Evolutionary conservation across 2,113 vertebrate species (phyloP), one percentile per base, ranked within the genome.

Genomic region (Epinephelus lanceolatus): DNA sequence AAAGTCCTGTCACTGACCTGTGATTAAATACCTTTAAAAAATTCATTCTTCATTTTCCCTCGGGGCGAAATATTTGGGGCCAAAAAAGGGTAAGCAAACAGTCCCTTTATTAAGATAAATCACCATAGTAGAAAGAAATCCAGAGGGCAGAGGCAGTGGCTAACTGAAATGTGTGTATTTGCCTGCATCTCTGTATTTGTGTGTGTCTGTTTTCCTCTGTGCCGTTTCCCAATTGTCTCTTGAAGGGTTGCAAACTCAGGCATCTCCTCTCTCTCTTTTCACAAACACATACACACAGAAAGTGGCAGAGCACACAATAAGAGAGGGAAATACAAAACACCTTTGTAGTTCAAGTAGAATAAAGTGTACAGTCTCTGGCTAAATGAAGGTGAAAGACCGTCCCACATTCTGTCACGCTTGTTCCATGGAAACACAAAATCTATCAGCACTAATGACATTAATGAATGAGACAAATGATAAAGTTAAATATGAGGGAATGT

Each of bases 31-130:
- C 68, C 71, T 33, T 61, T 45, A 59, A 69, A 25, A 57, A 70
- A 57, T 15, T 5, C 4, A 62, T 61, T 69, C 23, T 23, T 53
- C 12, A 71, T 81, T 78, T 77, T 49, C 53, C 68, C 37, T 62
- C 12, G 0, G 53, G 76, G 40, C 55, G 72, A 55, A 49, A 59
- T 82, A 75, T 89, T 79, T 76, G 51, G 78, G 78, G 72, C 53
- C 59, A 62, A 85, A 62, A 85, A 52, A 76, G 72, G 76, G 33
- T 49, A 59, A 81, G 37, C 68, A 92, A 87, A 86, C 77, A 82
- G 63, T n/a, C 33, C 18, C 10, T 75, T 90, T 86, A 85, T 86
- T 65, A 79, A 87, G 77, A 88, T 81, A 81, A 86, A 87, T 53
- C 55, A 77, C 69, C 30, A 42, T 1, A 52, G 63, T 52, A 45